phyloP scores from a whole-genome alignment of 1,140 invertebrate genomes.

The Drosophila subobscura region DNA sequence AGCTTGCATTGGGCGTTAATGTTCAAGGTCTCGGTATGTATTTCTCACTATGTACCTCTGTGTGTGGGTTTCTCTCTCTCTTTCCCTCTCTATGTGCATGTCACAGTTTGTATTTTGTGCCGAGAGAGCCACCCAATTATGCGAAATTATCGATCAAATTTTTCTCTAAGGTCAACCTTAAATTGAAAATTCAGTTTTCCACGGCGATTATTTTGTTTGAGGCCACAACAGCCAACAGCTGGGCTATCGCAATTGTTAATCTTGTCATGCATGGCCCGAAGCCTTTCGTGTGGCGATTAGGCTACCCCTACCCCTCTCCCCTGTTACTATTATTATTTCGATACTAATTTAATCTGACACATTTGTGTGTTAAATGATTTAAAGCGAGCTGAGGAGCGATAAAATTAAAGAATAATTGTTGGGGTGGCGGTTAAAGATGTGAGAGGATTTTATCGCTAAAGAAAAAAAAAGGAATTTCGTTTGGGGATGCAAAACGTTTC shows the following conservation, averaged over 20 bases:
- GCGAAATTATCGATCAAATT: conserved; percentile 83
- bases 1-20: conserved; percentile 80
- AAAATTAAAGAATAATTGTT: too few species aligned
- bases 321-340: conserved; percentile 21
- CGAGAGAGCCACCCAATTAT: conserved; percentile 65
- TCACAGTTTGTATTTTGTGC: conserved; percentile 46
- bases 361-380: conserved; percentile 13
- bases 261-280: conserved; percentile 43
- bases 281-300: conserved; percentile 27
- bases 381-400: neutral
- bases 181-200: conserved; percentile 67
- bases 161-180: conserved; percentile 74
- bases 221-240: conserved; percentile 30
- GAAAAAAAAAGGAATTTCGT: too few species aligned
- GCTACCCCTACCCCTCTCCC: neutral
- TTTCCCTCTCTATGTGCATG: conserved; percentile 37
- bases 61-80: conserved; percentile 22
- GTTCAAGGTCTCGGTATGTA: conserved; percentile 71
- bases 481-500: too few species aligned
- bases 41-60: conserved; percentile 24
- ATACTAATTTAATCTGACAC: conserved; percentile 9
- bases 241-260: conserved; percentile 46
- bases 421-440: too few species aligned
- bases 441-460: too few species aligned
- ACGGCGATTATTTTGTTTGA: conserved; percentile 8